Conservation (phyloP, 2,113 vertebrate species). For the Microtus ochrogaster region DNA sequence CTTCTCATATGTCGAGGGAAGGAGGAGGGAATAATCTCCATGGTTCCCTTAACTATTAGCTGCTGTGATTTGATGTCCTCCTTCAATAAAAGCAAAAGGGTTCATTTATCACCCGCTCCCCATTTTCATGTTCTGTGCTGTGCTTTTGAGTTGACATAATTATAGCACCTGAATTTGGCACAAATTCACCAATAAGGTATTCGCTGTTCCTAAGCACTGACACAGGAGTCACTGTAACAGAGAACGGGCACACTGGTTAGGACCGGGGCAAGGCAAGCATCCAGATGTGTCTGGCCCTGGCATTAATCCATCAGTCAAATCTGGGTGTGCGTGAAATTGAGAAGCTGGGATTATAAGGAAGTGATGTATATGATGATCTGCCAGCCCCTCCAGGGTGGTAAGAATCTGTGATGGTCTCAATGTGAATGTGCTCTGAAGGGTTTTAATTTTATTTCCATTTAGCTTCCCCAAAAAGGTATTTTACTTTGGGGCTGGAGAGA, state of each 20-base stretch:
- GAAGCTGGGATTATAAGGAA: background rate
- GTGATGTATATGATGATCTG: background rate
- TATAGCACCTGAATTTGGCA: slow-evolving; percentile 8
- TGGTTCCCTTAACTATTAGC: background rate
- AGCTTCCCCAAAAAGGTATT: background rate
- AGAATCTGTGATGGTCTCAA: background rate
- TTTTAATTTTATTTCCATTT: background rate
- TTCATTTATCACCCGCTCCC: background rate
- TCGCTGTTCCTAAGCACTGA: background rate
- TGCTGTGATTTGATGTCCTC: background rate
- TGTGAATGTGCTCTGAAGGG: background rate
- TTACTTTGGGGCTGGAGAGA: background rate
- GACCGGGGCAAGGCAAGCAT: background rate
- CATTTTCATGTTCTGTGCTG: background rate
- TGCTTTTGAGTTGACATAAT: slow-evolving; percentile 44
- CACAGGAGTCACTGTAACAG: background rate
- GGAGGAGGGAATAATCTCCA: background rate
- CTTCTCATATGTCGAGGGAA: background rate
- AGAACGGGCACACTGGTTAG: background rate
- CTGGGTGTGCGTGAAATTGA: background rate
- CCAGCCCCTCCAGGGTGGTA: background rate
- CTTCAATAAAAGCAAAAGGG: background rate
- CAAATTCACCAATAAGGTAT: background rate
- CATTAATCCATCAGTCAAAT: background rate
- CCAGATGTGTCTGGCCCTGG: background rate